Evolutionary conservation across 2,797 vertebrate genomes (phyloP).

Genomic region (Lophura swinhoii): DNA sequence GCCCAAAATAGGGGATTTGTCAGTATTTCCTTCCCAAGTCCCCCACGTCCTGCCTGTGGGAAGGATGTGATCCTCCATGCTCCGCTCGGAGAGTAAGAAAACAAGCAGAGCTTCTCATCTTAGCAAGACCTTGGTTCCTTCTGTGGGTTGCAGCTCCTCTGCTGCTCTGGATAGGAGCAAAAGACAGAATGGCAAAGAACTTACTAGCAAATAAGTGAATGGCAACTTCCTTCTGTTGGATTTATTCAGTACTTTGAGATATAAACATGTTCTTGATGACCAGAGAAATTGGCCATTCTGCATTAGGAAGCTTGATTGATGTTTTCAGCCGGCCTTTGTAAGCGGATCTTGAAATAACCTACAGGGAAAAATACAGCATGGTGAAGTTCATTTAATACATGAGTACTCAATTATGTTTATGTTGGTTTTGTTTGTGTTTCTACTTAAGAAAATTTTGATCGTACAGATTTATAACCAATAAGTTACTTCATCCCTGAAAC

Average conservation of each 20-base stretch:
- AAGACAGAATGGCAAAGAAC: slow-evolving; percentile 4
- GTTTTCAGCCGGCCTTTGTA: not conserved
- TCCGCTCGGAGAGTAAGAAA: not conserved
- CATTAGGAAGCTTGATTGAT: slow-evolving; percentile 15
- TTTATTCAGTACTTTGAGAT: slow-evolving; percentile 16
- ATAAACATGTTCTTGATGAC: not conserved
- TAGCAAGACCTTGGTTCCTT: not conserved
- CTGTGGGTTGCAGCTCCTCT: not conserved
- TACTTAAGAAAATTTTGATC: not conserved
- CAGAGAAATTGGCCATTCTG: slow-evolving; percentile 21
- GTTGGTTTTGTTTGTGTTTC: not conserved
- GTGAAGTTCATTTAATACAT: not conserved
- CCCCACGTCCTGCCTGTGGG: not conserved
- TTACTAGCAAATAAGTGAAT: not conserved
- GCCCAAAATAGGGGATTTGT: not conserved
- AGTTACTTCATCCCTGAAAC: not conserved
- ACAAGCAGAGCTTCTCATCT: not conserved
- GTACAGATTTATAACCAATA: not conserved
- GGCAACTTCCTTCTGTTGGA: not conserved
- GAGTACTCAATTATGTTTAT: not conserved
- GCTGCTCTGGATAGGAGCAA: not conserved
- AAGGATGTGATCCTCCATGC: not conserved
- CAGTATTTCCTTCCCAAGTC: not conserved
- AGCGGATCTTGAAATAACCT: slow-evolving; percentile 15
- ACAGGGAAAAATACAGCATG: not conserved